Conservation (phyloP, 2,888 invertebrate genomes). For the Drosophila pseudotalamancana region DNA sequence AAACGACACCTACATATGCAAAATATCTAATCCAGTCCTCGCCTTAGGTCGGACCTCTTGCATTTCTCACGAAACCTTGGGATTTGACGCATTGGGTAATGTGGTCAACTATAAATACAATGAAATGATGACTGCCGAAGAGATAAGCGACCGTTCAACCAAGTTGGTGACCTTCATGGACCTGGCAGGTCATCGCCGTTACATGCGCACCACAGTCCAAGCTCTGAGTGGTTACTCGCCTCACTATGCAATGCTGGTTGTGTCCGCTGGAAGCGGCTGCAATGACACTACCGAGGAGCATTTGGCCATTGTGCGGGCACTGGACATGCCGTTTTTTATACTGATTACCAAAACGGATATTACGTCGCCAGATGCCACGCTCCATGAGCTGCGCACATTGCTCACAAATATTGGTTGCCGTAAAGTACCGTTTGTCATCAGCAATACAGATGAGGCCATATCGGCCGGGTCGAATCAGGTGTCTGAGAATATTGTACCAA, state of each 20-base stretch:
- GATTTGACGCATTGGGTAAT: conserved; percentile 94
- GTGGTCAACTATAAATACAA: conserved; percentile 95
- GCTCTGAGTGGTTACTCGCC: conserved; percentile 97
- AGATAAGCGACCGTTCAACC: conserved; percentile 96
- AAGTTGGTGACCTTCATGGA: conserved; percentile 98
- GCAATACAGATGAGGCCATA: conserved; percentile 89
- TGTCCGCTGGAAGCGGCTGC: conserved; percentile 92
- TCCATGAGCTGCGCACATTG: conserved; percentile 87
- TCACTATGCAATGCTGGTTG: conserved; percentile 94
- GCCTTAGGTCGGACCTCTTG: conserved; percentile 93
- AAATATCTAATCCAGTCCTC: background rate
- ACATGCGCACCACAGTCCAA: conserved; percentile 96
- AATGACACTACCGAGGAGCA: conserved; percentile 95
- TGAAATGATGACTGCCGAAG: conserved; percentile 95
- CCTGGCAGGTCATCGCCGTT: conserved; percentile 97
- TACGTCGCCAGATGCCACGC: conserved; percentile 86
- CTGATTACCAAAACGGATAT: conserved; percentile 97
- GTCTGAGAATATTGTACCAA: conserved; percentile 88
- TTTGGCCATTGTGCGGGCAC: conserved; percentile 91
- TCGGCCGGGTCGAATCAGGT: conserved; percentile 89
- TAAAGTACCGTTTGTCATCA: conserved; percentile 88
- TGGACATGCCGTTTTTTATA: conserved; percentile 95
- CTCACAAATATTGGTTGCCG: conserved; percentile 88
- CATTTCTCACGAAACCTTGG: conserved; percentile 97
- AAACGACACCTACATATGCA: background rate